phyloP scores from a whole-genome alignment of 2,888 invertebrate genomes.

The Conistra vaccinii region DNA sequence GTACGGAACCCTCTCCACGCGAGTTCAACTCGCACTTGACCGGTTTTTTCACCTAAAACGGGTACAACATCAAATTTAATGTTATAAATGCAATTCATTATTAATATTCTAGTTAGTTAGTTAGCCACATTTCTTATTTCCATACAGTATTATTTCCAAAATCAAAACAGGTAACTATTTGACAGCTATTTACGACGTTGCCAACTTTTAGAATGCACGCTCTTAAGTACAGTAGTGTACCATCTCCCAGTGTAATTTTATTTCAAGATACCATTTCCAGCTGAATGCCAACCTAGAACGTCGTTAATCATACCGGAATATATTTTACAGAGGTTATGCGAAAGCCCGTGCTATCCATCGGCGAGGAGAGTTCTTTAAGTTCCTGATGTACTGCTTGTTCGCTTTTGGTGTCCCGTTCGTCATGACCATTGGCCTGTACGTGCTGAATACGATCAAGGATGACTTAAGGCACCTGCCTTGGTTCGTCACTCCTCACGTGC shows the following conservation, averaged over 20 bases:
- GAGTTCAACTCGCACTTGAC: too few relatives aligned
- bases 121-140: too few relatives aligned
- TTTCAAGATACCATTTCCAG: not conserved
- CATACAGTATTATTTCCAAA: too few relatives aligned
- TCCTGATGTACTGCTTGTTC: conserved; percentile 81
- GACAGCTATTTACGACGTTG: too few relatives aligned
- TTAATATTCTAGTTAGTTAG: too few relatives aligned
- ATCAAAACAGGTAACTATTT: too few relatives aligned
- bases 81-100: too few relatives aligned
- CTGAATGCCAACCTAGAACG: not conserved
- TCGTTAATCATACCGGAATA: not conserved
- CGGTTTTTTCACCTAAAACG: too few relatives aligned
- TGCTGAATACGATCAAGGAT: conserved; percentile 65
- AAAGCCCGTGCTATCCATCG: conserved; percentile 85
- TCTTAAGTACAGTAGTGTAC: too few relatives aligned
- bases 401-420: conserved; percentile 80
- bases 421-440: conserved; percentile 73
- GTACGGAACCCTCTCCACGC: too few relatives aligned
- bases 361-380: conserved; percentile 82
- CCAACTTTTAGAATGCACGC: too few relatives aligned
- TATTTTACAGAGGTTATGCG: conserved; percentile 81
- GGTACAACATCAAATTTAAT: too few relatives aligned
- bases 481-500: conserved; percentile 80
- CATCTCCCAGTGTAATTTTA: not conserved
- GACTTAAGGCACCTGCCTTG: conserved; percentile 75